Evolutionary conservation across 2,797 vertebrate genomes (phyloP), one percentile per base, ranked within the genome.

Genomic region (Carapus acus): DNA sequence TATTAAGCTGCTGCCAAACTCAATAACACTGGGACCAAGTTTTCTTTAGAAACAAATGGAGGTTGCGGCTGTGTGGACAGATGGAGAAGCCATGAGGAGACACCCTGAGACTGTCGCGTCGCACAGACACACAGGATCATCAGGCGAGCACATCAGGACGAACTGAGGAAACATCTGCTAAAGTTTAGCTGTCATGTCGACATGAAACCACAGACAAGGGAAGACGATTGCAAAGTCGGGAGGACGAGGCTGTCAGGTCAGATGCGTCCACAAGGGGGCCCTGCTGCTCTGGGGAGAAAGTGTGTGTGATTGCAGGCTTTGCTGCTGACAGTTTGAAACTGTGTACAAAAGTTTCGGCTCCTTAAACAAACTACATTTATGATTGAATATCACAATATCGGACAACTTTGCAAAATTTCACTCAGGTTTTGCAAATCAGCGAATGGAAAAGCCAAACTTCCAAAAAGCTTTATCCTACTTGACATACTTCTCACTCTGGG

Each of bases 241-340:
- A n/a, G 21, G 19, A 54, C 34, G 17, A 61, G 19, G 21, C 54
- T 85, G 74, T 65, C 70, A 55, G 9, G 8, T 50, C 45, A 3
- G 1, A 37, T 12, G 24, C 2, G n/a, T 43, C 83, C 88, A 87
- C 86, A 73, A 12, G 81, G 76, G 65, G 85, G 78, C 81, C 27
- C 68, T 80, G 67, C 23, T 67, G 69, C 54, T 63, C 77, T 31
- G n/a, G 68, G 14, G 2, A 18, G 48, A 58, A 47, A 38, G 20
- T 23, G 23, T 6, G 4, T 13, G 13, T 7, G 7, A 23, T 3
- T 34, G 6, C 2, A 33, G 31, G 21, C 14, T 34, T 16, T 54
- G 34, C 42, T 6, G 57, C 47, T 12, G 52, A 61, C 44, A 44
- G 31, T 33, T 33, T 7, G 31, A 3, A 33, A 33, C 4, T 21